Conservation (phyloP, 2,888 invertebrate genomes). For the Tenthredo scrophulariae region DNA sequence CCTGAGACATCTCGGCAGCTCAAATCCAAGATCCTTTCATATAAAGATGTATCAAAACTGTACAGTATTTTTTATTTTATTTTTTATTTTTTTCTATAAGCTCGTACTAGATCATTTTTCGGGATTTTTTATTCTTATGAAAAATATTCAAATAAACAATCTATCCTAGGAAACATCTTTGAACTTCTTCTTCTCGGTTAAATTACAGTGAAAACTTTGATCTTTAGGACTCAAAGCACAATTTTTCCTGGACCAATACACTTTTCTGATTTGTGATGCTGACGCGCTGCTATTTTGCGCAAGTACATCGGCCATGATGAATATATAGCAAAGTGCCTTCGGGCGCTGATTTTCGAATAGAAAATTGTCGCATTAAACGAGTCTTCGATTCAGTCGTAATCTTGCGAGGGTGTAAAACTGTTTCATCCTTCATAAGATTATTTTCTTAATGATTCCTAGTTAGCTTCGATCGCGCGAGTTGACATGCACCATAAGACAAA, state of each 20-base stretch:
- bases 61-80: not conserved
- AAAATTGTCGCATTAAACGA: not conserved
- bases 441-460: no score
- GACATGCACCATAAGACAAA: no score
- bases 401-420: no score
- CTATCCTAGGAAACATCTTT: not conserved
- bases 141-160: not conserved
- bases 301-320: slow-evolving; percentile 35
- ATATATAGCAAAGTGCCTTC: not conserved
- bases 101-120: not conserved
- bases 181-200: not conserved
- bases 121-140: not conserved
- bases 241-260: slow-evolving; percentile 38
- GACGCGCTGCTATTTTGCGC: slow-evolving; percentile 28
- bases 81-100: not conserved
- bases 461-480: no score
- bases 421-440: no score
- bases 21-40: not conserved
- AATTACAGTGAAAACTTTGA: not conserved
- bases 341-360: slow-evolving; percentile 32
- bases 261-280: slow-evolving; percentile 17
- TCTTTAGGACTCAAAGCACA: slow-evolving; percentile 12
- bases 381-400: no score
- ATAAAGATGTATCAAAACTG: not conserved
- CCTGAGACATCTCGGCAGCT: slow-evolving; percentile 70